Conservation (phyloP, 2,888 invertebrate genomes). For the Gisinianus flammeolus region DNA sequence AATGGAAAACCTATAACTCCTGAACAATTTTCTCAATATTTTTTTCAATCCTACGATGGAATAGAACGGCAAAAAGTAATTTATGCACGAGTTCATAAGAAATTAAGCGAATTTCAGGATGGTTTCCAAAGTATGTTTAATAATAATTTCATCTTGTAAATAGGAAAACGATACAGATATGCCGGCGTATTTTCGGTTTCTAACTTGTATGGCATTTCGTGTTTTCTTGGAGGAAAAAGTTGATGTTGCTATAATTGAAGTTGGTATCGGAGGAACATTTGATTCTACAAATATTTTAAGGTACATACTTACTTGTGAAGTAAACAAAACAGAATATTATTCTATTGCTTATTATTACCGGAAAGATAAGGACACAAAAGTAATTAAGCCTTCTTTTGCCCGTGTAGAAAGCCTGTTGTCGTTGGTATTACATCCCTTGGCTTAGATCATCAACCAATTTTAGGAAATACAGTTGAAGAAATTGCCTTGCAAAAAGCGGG, state of each 20-base stretch:
- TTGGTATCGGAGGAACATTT: constrained; percentile 93
- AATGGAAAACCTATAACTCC: constrained; percentile 79
- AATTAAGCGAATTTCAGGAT: not conserved
- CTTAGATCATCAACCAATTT: constrained; percentile 82
- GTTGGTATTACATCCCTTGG: constrained; percentile 91
- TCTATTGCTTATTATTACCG: not conserved
- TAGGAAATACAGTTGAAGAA: constrained; percentile 81
- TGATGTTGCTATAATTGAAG: constrained; percentile 93
- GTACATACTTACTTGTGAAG: constrained; percentile 62
- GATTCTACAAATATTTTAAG: constrained; percentile 93
- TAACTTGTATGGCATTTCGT: constrained; percentile 89
- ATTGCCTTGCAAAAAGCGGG: constrained; percentile 97
- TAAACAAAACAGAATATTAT: not conserved
- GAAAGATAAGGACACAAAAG: not conserved
- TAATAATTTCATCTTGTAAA: not conserved
- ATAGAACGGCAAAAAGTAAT: constrained; percentile 66
- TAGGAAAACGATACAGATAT: constrained; percentile 72
- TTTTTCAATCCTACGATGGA: constrained; percentile 76
- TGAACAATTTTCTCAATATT: constrained; percentile 75
- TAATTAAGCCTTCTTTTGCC: too few species aligned
- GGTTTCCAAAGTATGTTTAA: not conserved
- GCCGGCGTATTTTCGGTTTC: constrained; percentile 93
- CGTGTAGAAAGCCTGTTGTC: constrained; percentile 79
- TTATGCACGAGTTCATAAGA: too few species aligned
- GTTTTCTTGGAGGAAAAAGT: constrained; percentile 79